Evolutionary conservation across 2,797 vertebrate genomes (phyloP), one percentile per base, ranked within the genome.

Genomic region (Mormyrus hasselquistii): DNA sequence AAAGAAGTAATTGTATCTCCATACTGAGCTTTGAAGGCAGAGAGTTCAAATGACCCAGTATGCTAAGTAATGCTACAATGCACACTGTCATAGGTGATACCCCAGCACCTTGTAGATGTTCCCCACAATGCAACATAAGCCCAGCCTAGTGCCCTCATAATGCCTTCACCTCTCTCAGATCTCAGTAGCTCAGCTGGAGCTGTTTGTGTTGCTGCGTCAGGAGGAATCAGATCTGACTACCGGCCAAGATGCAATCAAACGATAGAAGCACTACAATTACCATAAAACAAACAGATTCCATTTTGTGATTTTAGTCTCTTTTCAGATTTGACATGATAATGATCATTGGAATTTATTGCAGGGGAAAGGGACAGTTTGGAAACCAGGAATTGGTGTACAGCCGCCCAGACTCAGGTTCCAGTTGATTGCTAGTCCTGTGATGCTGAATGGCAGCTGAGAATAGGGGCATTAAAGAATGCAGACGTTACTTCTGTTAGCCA

Each of bases 151-250:
- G 47, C 62, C 55, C 22, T 59, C 9, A 44, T 25, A 52, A 34
- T 83, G 79, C 41, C 83, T 25, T n/a, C 62, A 29, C 25, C 44
- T 50, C 44, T 47, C 5, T 84, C 79, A 57, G 41, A 38, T 85
- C 52, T 50, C 34, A 62, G 50, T 16, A 22, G 41, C 41, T 55
- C 10, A 50, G 41, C 55, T 47, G 47, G 41, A 86, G 47, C 22
- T 86, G 88, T 47, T 85, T 89, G 47, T 49, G 79, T 49, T 59
- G n/a, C 53, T 86, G 57, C 50, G 59, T 86, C 55, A 62, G 19
- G 47, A 84, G 82, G 82, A 69, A 86, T 50, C 29, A 83, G 57
- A 59, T 69, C 69, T 86, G 88, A 52, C 57, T 89, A 44, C 82
- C 59, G 22, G 38, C 41, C 44, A 89, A 38, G 29, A 86, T 49